Percentiles rank a stretch among this genome's conserved stretches.
Conservation (phyloP, 2,113 vertebrate genomes). For the Morone saxatilis region DNA sequence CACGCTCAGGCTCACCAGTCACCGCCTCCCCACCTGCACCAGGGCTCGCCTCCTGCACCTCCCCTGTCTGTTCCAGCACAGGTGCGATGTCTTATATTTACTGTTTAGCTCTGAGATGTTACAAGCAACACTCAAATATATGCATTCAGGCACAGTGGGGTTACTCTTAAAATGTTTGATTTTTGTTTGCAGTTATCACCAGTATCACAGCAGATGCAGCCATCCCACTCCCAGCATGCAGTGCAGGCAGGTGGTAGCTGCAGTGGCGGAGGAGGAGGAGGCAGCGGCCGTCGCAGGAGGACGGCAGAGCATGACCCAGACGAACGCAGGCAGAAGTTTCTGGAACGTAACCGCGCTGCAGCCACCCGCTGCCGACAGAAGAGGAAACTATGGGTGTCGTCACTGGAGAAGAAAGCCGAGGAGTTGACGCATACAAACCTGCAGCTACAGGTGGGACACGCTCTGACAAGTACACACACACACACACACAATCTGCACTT, state of each 20-base stretch:
- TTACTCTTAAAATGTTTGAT: not conserved
- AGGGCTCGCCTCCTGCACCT: constrained; percentile 90
- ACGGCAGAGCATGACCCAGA: constrained; percentile 94
- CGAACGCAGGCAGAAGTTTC: constrained; percentile 96
- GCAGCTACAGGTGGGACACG: constrained; percentile 93
- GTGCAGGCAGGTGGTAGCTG: constrained; percentile 85
- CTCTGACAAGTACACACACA: not conserved
- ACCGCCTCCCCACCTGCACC: constrained; percentile 90
- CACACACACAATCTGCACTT: not conserved
- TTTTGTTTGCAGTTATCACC: constrained; percentile 75
- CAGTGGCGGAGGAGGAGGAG: constrained; percentile 82
- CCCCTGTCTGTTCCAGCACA: constrained; percentile 90
- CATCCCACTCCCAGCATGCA: constrained; percentile 89
- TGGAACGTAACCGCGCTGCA: constrained; percentile 96
- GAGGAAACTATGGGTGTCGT: constrained; percentile 99
- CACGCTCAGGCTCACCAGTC: constrained; percentile 91
- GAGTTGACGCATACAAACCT: constrained; percentile 99
- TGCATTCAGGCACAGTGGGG: not conserved
- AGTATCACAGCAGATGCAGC: constrained; percentile 70
- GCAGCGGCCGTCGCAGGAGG: constrained; percentile 89
- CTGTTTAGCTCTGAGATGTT: not conserved
- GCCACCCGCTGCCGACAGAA: constrained; percentile 99
- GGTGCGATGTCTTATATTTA: constrained; percentile 82
- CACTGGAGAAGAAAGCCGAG: constrained; percentile 99
- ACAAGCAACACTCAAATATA: not conserved